phyloP scores from a whole-genome alignment of 2,113 vertebrate genomes.

The Myrmecophaga tridactyla region DNA sequence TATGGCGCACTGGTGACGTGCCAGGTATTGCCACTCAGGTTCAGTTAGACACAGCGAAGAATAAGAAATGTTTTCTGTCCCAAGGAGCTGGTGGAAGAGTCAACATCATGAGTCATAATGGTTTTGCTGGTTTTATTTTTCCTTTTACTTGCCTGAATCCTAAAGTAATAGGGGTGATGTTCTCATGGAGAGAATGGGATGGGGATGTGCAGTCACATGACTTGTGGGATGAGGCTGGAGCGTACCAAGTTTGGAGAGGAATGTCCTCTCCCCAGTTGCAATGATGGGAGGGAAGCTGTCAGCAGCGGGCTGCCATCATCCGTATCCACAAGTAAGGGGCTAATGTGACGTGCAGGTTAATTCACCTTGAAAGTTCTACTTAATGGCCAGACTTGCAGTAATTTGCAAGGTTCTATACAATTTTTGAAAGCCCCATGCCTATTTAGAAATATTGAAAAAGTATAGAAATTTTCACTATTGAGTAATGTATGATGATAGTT shows the following conservation, averaged over 20 bases:
- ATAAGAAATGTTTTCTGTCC: background rate
- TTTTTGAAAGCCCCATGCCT: background rate
- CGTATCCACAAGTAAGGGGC: background rate
- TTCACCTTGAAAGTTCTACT: background rate
- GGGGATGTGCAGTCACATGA: background rate
- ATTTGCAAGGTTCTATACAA: background rate
- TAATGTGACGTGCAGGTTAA: background rate
- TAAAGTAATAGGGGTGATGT: background rate
- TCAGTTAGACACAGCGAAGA: background rate
- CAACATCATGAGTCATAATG: background rate
- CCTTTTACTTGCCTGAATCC: background rate
- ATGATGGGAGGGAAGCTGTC: background rate
- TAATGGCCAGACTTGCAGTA: background rate
- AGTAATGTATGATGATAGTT: background rate
- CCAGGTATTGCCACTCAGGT: background rate
- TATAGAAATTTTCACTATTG: background rate
- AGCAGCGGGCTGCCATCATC: background rate
- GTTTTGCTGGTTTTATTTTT: background rate
- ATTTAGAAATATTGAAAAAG: background rate
- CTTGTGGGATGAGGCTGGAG: background rate
- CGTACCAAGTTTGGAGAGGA: background rate
- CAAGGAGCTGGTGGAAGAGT: background rate
- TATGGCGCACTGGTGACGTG: fast-evolving
- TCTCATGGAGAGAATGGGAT: background rate
- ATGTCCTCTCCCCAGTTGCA: background rate